Evolutionary conservation across 2,797 vertebrate genomes (phyloP).

Genomic region (Danio kyathit): DNA sequence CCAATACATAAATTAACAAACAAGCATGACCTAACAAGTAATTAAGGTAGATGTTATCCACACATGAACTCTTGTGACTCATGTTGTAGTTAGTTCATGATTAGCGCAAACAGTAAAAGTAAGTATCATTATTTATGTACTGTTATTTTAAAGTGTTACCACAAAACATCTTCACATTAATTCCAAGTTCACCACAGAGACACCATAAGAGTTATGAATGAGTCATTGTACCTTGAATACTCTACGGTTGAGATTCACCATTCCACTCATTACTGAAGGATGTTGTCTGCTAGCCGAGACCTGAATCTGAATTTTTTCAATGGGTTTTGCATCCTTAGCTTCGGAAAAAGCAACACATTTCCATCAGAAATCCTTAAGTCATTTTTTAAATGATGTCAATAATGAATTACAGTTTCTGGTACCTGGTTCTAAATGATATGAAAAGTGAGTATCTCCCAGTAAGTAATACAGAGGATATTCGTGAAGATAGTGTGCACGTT

Average conservation of each 20-base stretch:
- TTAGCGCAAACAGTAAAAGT: no score
- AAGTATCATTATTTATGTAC: no score
- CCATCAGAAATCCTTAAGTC: not conserved
- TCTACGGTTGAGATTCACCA: constrained; percentile 64
- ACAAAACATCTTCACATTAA: not conserved
- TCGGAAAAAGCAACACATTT: constrained; percentile 45
- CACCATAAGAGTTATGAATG: not conserved
- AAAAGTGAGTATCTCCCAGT: constrained; percentile 73
- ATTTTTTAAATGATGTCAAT: not conserved
- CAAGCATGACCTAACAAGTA: no score
- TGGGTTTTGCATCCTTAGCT: constrained; percentile 68
- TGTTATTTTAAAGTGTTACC: no score
- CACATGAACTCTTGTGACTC: no score
- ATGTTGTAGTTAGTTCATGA: no score
- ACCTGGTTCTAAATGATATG: constrained; percentile 75
- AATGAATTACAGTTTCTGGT: constrained; percentile 17
- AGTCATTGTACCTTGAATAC: constrained; percentile 71
- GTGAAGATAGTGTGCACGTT: constrained; percentile 69
- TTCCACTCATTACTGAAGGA: constrained; percentile 51
- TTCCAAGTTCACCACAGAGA: not conserved
- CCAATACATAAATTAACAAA: no score
- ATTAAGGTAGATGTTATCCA: no score
- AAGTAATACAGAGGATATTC: constrained; percentile 81
- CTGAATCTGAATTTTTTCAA: constrained; percentile 80
- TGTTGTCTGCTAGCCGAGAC: constrained; percentile 61